phyloP scores from a whole-genome alignment of 2,797 vertebrate genomes.

The Cryptoblepharus egeriae region DNA sequence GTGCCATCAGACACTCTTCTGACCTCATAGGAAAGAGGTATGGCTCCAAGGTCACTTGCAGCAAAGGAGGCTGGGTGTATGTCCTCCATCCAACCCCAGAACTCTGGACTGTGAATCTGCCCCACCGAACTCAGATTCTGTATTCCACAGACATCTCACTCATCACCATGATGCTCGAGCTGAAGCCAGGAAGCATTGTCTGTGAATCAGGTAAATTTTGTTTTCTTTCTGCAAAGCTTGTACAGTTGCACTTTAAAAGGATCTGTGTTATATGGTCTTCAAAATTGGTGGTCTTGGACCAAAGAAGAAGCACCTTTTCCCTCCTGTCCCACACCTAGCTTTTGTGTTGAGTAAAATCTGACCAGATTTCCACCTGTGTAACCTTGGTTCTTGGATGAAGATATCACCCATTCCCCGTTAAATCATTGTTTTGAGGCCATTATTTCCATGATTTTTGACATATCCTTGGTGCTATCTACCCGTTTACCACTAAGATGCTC shows the following conservation, averaged over 20 bases:
- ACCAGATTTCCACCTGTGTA: background rate
- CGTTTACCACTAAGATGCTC: no score
- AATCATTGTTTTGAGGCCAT: background rate
- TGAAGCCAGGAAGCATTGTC: slow-evolving; percentile 93
- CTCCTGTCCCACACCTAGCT: no score
- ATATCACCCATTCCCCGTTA: background rate
- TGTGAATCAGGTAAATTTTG: slow-evolving; percentile 94
- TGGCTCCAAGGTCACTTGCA: slow-evolving; percentile 95
- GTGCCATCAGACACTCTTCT: slow-evolving; percentile 91
- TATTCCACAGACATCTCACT: slow-evolving; percentile 96
- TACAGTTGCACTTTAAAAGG: slow-evolving; percentile 6
- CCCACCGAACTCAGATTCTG: slow-evolving; percentile 96
- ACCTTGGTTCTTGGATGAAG: background rate
- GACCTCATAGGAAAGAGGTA: slow-evolving; percentile 93
- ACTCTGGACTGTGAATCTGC: slow-evolving; percentile 93
- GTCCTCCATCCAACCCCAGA: slow-evolving; percentile 95
- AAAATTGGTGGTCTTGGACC: background rate
- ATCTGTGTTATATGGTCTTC: background rate
- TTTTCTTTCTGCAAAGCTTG: slow-evolving; percentile 20
- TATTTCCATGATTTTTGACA: background rate
- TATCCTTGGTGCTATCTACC: background rate
- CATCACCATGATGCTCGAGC: slow-evolving; percentile 97
- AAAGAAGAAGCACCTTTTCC: background rate
- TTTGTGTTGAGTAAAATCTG: no score
- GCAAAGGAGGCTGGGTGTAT: slow-evolving; percentile 94